A percentile compares a stretch with the other conserved stretches of the same genome.
Evolutionary conservation across 2,797 vertebrate genomes (phyloP).

Genomic region (Lophotriccus pileatus): DNA sequence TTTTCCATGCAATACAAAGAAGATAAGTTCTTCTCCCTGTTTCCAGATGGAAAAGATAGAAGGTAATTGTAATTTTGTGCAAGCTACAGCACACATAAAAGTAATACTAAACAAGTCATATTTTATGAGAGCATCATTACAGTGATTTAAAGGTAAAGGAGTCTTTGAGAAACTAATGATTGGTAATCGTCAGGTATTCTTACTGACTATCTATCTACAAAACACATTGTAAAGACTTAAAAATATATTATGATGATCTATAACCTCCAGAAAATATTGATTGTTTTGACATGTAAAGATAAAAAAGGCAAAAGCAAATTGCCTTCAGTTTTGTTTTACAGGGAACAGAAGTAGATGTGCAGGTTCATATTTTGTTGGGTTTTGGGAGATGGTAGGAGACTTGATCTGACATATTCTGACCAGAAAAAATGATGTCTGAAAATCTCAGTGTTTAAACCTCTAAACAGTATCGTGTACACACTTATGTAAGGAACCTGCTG

Average conservation of each 20-base stretch:
- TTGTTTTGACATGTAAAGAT: neutral
- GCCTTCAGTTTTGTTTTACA: neutral
- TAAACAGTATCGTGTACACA: neutral
- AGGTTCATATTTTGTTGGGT: neutral
- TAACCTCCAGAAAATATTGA: neutral
- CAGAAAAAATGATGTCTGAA: neutral
- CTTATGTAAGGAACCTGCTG: neutral
- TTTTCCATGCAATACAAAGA: neutral
- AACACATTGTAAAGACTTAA: neutral
- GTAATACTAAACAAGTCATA: neutral
- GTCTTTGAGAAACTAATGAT: slow-evolving; percentile 17
- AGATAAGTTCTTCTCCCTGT: neutral
- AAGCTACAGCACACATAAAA: neutral
- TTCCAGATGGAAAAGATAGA: slow-evolving; percentile 20
- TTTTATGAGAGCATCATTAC: slow-evolving; percentile 9
- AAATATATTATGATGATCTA: neutral
- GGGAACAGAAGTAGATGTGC: neutral
- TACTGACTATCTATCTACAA: slow-evolving; percentile 33
- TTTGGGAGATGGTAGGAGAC: neutral
- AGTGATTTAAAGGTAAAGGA: slow-evolving; percentile 32
- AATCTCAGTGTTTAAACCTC: neutral
- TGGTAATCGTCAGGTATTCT: slow-evolving; percentile 27
- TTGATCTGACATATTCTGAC: neutral
- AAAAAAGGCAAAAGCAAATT: neutral
- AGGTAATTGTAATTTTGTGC: neutral